Conservation (phyloP, 2,797 vertebrate species). For the Sarcophilus harrisii region DNA sequence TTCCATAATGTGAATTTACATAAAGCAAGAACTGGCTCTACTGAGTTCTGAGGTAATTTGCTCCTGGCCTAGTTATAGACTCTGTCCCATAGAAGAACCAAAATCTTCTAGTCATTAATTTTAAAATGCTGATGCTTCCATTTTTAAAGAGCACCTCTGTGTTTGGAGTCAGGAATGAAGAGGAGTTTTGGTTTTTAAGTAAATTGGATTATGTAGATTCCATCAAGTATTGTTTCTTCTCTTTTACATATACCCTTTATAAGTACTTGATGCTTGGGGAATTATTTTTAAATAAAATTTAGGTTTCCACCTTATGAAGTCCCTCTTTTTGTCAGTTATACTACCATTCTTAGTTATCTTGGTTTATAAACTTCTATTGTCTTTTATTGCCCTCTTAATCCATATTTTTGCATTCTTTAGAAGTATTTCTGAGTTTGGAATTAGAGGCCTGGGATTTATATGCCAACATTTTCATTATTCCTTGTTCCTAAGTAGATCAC, state of each 20-base stretch:
- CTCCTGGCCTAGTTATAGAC: not conserved
- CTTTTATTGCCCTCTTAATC: conserved; percentile 29
- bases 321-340: conserved; percentile 17
- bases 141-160: too few relatives aligned
- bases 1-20: too few relatives aligned
- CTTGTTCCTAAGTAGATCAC: not conserved
- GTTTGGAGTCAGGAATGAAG: too few relatives aligned
- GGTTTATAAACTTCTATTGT: not conserved
- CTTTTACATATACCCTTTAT: conserved; percentile 41
- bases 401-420: not conserved
- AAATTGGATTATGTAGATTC: conserved; percentile 15
- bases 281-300: conserved; percentile 16
- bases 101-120: too few relatives aligned
- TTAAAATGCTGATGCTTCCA: too few relatives aligned
- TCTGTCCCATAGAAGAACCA: not conserved
- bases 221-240: conserved; percentile 9
- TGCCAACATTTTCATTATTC: not conserved
- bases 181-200: too few relatives aligned
- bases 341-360: not conserved
- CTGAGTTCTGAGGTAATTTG: not conserved
- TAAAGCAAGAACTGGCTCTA: not conserved
- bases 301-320: not conserved
- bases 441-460: not conserved
- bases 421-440: conserved; percentile 40
- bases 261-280: not conserved